Conservation (phyloP, 2,888 invertebrate genomes). For the Acrobasis suavella region DNA sequence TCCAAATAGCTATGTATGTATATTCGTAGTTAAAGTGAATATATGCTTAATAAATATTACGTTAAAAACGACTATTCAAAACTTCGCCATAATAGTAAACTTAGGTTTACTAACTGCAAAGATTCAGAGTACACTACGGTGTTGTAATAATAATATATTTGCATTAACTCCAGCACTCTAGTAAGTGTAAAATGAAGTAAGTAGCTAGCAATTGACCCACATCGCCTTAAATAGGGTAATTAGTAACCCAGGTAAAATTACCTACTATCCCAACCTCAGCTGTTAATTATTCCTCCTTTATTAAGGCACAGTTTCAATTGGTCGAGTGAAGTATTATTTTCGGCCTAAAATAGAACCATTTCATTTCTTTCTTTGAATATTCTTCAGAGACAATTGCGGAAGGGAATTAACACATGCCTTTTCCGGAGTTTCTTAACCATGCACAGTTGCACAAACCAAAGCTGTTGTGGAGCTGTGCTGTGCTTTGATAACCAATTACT, state of each 20-base stretch:
- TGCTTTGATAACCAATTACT: no score
- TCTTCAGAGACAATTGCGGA: no score
- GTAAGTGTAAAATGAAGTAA: slow-evolving; percentile 29
- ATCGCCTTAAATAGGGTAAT: slow-evolving; percentile 27
- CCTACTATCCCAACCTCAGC: slow-evolving; percentile 24
- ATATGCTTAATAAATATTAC: no score
- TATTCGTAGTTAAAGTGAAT: no score
- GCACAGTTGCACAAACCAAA: no score
- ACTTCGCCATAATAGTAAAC: neutral
- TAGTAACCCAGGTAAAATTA: slow-evolving; percentile 28
- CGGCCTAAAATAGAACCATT: neutral
- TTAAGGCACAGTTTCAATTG: slow-evolving; percentile 9
- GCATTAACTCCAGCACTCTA: slow-evolving; percentile 22
- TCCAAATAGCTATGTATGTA: no score
- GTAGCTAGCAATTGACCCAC: slow-evolving; percentile 27
- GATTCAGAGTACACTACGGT: neutral
- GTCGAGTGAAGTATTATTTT: neutral
- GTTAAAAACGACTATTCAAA: neutral
- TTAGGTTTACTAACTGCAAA: neutral
- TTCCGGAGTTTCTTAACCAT: no score
- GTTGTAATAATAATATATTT: slow-evolving; percentile 1
- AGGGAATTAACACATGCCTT: no score
- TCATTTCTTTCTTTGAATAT: no score
- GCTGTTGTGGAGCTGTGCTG: no score
- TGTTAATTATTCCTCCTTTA: slow-evolving; percentile 27